Conservation (phyloP, 1,140 invertebrate species). For the Acyrthosiphon pisum region DNA sequence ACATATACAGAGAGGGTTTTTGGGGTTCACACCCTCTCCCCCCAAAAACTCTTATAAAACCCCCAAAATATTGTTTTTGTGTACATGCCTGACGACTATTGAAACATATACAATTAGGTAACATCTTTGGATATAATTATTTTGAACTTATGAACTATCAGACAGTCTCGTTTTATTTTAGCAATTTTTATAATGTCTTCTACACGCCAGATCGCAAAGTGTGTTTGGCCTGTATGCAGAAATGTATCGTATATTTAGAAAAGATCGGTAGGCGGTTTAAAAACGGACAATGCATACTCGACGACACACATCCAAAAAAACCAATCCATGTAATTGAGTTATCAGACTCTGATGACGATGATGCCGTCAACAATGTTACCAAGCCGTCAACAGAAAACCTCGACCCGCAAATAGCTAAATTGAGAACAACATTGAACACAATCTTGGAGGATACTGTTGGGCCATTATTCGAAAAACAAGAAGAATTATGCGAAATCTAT, state of each 20-base stretch:
- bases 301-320: neutral
- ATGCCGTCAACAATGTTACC: too few species aligned
- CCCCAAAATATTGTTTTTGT: too few species aligned
- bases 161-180: neutral
- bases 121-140: neutral
- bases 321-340: neutral
- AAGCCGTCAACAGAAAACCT: neutral
- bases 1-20: too few species aligned
- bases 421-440: neutral
- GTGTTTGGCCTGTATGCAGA: neutral
- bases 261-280: neutral
- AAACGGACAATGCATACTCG: neutral
- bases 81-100: too few species aligned
- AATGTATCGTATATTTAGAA: rapidly evolving
- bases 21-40: too few species aligned
- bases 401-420: neutral
- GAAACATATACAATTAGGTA: neutral
- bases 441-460: neutral
- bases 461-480: neutral
- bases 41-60: too few species aligned
- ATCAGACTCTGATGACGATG: neutral
- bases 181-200: neutral
- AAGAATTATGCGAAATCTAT: neutral
- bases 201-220: neutral
- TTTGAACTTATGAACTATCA: neutral